Evolutionary conservation across 2,113 vertebrate genomes (phyloP), one percentile per base, ranked within the genome.

Genomic region (Daubentonia madagascariensis): DNA sequence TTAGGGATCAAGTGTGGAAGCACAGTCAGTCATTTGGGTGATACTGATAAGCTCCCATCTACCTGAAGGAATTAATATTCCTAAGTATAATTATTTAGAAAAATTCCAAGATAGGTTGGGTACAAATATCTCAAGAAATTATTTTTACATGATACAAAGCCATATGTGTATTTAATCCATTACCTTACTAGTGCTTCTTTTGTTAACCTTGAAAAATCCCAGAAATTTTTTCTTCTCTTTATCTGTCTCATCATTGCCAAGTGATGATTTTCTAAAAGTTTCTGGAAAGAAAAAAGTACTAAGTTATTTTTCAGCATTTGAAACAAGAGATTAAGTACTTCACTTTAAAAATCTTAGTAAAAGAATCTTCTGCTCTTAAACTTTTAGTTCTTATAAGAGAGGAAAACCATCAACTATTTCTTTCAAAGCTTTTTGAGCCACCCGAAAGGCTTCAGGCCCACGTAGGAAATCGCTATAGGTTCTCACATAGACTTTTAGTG

Each of bases 181-280:
- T 99, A 99, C 99, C 99, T 99, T 99, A 86, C 79, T 96, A 72
- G 95, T 99, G 98, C 98, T 99, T 86, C 98, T 99, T 97, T 98
- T 99, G 89, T 98, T 99, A 92, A 99, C 99, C 96, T 98, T 99
- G 97, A 99, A 99, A 97, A 99, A 98, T 96, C 99, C 99, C 97
- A 99, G 98, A 65, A 99, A 97, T 67, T 99, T 99, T 98, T 99
- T 99, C 98, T 99, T 99, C 91, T 99, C 99, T 94, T 98, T 99
- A 90, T 99, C 99, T 86, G 98, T 81, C 95, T 97, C 98, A 61
- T 98, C 98, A 89, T 98, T 98, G 98, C 98, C 99, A 86, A 98
- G 92, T 79, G 99, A 99, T 86, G 98, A 97, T 85, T 99, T 99
- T 96, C 92, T 94, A 85, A 98, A 97, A 48, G 99, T 98, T 86